Base-by-base conservation (phyloP, 2,797 vertebrate genomes). In the Arrhamphus sclerolepis region DNA sequence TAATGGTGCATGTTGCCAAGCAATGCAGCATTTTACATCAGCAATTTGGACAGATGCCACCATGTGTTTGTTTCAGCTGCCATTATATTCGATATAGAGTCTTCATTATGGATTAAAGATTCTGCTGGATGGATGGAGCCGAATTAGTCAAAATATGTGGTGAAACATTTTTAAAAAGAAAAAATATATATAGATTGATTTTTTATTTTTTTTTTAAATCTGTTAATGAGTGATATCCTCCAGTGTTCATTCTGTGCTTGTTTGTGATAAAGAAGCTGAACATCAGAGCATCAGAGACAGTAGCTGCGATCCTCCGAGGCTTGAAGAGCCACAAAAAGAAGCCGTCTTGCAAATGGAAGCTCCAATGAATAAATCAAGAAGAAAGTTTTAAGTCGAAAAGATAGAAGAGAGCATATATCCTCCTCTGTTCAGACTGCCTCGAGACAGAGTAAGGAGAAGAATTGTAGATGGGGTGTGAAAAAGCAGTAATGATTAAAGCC, bases 311-410 rank as follows among this genome's bases (percentile, higher is more conserved):
- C 76, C 78, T 77, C 18, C 41, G 65, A 78, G 73, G 47, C 51
- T 53, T 62, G 57, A 75, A 40, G 72, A 70, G 69, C 70, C 54
- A 56, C 38, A 58, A 75, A 24, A 21, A 75, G 60, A 28, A 84
- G 62, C 69, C 40, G 17, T 41, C 47, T 70, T 72, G 54, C 63
- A 73, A 79, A 69, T 66, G 54, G 62, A 48, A 70, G 67, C 46
- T 57, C 21, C 29, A 26, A 84, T 90, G 81, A 89, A 91, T 92
- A 89, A 89, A 84, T 87, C 46, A 91, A 84, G 62, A 75, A 61
- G 46, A 86, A 81, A 70, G 69, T 83, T 86, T 84, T 82, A 29
- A 62, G 9, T 46, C 72, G 75, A 82, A 68, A 4, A 82, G 82
- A 76, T 69, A 76, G 77, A 78, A 41, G 44, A 67, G 54, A 59